These are phyloP conservation scores for Melanchra persicariae DNA, from an alignment of 2,888 invertebrate genomes.

Conservation along the genomic window DNA sequence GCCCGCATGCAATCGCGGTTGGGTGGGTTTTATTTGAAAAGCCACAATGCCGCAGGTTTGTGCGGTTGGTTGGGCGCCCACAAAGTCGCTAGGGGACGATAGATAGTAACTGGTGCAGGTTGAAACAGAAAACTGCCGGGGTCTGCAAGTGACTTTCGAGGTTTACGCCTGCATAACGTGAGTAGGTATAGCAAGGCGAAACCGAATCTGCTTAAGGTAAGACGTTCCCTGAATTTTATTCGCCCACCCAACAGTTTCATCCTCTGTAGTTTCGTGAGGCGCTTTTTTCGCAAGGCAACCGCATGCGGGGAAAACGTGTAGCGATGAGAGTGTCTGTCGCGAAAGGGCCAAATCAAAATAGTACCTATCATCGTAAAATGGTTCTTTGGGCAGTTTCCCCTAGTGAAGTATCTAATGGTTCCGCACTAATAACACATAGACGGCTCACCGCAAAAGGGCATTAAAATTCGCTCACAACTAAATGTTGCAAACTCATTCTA, in stretches of 20 bases:
- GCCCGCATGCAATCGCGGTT: slow-evolving; percentile 33
- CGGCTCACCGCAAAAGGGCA: slow-evolving; percentile 5
- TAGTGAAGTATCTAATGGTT: slow-evolving; percentile 2
- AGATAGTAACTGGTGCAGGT: slow-evolving; percentile 16
- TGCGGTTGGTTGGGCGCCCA: slow-evolving; percentile 37
- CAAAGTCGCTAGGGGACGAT: slow-evolving; percentile 15
- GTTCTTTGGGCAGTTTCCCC: neutral
- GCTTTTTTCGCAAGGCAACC: neutral
- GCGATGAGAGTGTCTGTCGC: neutral
- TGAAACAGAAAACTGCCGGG: slow-evolving; percentile 4
- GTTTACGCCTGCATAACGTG: no score
- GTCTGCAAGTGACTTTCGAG: neutral
- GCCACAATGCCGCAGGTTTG: slow-evolving; percentile 23
- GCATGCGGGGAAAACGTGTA: neutral
- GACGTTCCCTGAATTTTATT: neutral
- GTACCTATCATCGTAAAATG: neutral
- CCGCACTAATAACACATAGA: neutral
- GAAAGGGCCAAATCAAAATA: neutral
- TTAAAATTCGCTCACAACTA: neutral
- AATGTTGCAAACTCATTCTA: slow-evolving; percentile 33
- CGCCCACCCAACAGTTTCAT: neutral
- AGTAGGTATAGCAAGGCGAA: neutral
- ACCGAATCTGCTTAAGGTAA: no score
- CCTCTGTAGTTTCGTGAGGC: neutral
- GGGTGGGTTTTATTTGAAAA: slow-evolving; percentile 28